Base-by-base conservation (phyloP, 2,888 invertebrate genomes). In the Clunio marinus region DNA sequence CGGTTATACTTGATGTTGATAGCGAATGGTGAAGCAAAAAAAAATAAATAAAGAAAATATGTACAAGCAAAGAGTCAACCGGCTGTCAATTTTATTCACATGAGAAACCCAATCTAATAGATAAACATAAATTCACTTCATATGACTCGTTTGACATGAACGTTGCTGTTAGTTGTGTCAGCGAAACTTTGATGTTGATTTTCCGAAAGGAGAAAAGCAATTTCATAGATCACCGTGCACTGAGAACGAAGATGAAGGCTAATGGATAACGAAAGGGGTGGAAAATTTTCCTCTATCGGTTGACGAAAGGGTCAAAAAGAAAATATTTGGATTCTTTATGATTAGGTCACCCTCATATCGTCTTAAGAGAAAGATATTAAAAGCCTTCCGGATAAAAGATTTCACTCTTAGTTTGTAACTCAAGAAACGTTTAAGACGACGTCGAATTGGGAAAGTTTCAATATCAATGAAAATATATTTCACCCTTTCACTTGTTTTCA, bases 51-150 rank as follows among this genome's bases (percentile, higher is more conserved):
- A n/a, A n/a, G n/a, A n/a, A n/a, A n/a, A n/a, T n/a, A n/a, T n/a
- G n/a, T n/a, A n/a, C n/a, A n/a, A n/a, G n/a, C n/a, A n/a, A 51
- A 51, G 51, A 51, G 17, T 17, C 51, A 51, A 17, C 51, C 17
- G 17, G 51, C 51, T 51, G 51, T 51, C 51, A 51, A 51, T 51
- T 20, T 51, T 51, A 4, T 51, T 17, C 51, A 17, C 45, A 45
- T n/a, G 4, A 7, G 45, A 7, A 51, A 51, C 51, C 51, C 51
- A 51, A 51, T 51, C 51, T 51, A 51, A 51, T 51, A 51, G 51
- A 51, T 51, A 51, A 51, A 51, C 51, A 51, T 51, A 51, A 51
- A 51, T 51, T 51, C 22, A 51, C 51, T 51, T 51, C 51, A 22
- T 15, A 41, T 41, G 51, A 51, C 22, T 51, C 51, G 41, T 13